These are phyloP conservation scores for Fregata magnificens DNA, from an alignment of 2,113 vertebrate genomes.

Conservation along the genomic window DNA sequence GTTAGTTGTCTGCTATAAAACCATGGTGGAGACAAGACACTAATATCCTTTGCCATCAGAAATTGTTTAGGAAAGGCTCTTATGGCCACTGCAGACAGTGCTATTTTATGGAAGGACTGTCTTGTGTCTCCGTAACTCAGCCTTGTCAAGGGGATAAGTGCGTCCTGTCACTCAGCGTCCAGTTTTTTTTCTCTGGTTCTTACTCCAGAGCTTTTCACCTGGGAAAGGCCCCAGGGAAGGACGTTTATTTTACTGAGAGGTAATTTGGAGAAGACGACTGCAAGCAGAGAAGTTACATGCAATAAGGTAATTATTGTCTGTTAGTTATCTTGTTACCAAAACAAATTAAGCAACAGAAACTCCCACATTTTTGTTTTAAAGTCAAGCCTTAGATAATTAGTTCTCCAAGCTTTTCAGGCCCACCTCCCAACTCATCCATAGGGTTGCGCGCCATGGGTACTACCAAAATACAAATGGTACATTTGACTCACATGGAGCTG, in stretches of 20 bases:
- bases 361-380: background rate
- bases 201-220: background rate
- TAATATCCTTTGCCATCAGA: background rate
- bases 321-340: background rate
- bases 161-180: background rate
- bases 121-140: background rate
- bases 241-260: background rate
- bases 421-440: background rate
- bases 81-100: background rate
- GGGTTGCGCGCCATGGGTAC: accelerated
- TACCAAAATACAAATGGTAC: background rate
- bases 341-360: background rate
- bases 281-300: background rate
- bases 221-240: background rate
- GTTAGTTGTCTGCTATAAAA: background rate
- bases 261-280: background rate
- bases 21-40: background rate
- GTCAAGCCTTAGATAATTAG: background rate
- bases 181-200: background rate
- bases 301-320: background rate
- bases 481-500: background rate
- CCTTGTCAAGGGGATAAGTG: background rate
- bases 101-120: background rate
- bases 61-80: background rate
- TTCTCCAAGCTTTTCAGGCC: background rate